Evolutionary conservation across 2,113 vertebrate genomes (phyloP).

Genomic region (Chunga burmeisteri): DNA sequence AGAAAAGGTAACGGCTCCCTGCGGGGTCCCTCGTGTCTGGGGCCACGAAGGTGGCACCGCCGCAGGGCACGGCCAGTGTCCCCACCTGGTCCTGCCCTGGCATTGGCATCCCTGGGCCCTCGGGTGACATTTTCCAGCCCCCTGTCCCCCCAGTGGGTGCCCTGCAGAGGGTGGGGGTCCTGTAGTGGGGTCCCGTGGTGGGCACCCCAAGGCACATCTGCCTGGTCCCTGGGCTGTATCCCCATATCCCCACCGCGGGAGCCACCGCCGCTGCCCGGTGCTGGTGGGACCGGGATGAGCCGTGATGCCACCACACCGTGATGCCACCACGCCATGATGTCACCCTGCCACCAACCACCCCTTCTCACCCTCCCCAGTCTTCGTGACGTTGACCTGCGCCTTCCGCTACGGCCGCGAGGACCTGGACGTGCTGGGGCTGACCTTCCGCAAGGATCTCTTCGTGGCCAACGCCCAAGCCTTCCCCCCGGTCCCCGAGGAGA

Average conservation of each 20-base stretch:
- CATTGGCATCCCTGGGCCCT: background rate
- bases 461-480: conserved; percentile 90
- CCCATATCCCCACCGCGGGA: background rate
- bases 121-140: background rate
- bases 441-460: conserved; percentile 94
- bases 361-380: conserved; percentile 74
- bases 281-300: background rate
- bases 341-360: background rate
- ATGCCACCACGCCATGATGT: rapidly evolving
- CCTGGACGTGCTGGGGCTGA: conserved; percentile 92
- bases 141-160: rapidly evolving
- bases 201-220: background rate
- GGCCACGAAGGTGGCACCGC: background rate
- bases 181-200: too few species aligned
- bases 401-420: conserved; percentile 97
- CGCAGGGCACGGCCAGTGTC: background rate
- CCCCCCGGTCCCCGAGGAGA: conserved; percentile 83
- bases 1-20: conserved; percentile 83
- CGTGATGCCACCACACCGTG: background rate
- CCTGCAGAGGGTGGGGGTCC: background rate
- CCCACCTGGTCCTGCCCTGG: rapidly evolving
- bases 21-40: too few species aligned
- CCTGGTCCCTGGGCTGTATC: background rate
- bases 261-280: background rate
- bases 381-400: conserved; percentile 92